Percentiles rank a stretch among this genome's conserved stretches.
Conservation (phyloP, 2,888 invertebrate genomes). For the Melolontha melolontha region DNA sequence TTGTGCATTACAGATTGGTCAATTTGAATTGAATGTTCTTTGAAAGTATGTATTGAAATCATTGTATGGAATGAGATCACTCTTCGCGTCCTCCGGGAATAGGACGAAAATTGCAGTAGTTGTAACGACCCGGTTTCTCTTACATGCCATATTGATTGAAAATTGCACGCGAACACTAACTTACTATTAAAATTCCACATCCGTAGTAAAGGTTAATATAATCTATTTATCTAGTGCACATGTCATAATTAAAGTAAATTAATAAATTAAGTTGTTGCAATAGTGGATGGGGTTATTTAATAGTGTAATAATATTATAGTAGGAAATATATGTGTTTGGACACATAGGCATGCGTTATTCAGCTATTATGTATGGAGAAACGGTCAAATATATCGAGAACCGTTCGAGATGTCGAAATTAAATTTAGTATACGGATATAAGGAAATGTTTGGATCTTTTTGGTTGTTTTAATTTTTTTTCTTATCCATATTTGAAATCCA, state of each 20-base stretch:
- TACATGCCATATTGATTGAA: constrained; percentile 23
- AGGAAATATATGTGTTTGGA: not conserved
- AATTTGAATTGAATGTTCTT: no score
- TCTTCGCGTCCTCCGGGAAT: constrained; percentile 26
- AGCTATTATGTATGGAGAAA: no score
- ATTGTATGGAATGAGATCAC: constrained; percentile 1
- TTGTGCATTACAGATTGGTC: not conserved
- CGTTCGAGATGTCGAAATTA: no score
- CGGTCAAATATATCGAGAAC: no score
- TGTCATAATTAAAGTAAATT: constrained; percentile 16
- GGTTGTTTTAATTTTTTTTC: no score
- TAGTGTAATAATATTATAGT: constrained; percentile 1
- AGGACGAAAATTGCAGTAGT: constrained; percentile 29
- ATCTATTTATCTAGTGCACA: constrained; percentile 7
- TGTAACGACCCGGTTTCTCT: constrained; percentile 18
- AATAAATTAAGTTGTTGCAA: constrained; percentile 5
- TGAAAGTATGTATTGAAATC: constrained; percentile 10
- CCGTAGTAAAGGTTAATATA: constrained; percentile 18
- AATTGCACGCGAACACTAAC: constrained; percentile 20
- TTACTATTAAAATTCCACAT: constrained; percentile 14
- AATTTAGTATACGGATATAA: no score
- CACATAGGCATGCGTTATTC: not conserved
- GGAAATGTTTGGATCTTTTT: no score
- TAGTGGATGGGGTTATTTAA: not conserved
- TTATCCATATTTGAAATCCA: no score